Conservation (phyloP, 2,113 vertebrate species). For the Aptenodytes forsteri region DNA sequence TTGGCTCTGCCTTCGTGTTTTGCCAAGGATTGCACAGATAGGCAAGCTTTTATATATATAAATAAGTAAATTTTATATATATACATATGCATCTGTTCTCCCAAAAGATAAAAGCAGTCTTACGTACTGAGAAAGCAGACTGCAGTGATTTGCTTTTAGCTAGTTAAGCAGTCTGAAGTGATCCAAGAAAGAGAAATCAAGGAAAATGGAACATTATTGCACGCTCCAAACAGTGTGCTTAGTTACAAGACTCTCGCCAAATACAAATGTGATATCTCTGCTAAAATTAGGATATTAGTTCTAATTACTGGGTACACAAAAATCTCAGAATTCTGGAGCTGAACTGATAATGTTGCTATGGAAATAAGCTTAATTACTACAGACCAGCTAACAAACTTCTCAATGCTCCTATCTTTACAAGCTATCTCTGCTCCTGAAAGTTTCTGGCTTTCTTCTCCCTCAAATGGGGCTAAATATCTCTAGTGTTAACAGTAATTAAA, state of each 20-base stretch:
- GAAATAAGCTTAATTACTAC: constrained; percentile 46
- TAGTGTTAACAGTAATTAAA: constrained; percentile 8
- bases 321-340: neutral
- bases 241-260: constrained; percentile 30
- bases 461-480: neutral
- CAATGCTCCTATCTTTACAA: neutral
- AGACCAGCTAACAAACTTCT: neutral
- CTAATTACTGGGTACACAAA: constrained; percentile 30
- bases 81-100: neutral
- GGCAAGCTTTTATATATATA: neutral
- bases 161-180: neutral
- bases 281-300: constrained; percentile 56
- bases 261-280: neutral
- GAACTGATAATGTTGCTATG: constrained; percentile 44
- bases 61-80: neutral
- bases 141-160: neutral
- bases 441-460: neutral
- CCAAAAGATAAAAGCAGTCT: neutral
- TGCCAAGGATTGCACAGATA: neutral
- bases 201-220: constrained; percentile 37
- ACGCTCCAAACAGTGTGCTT: neutral
- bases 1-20: neutral
- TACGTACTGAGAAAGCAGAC: neutral
- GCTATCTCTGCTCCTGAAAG: neutral
- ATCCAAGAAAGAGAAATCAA: neutral